Evolutionary conservation across 2,888 invertebrate species (phyloP), one percentile per base, ranked within the genome.

Genomic region (Homarus gammarus): DNA sequence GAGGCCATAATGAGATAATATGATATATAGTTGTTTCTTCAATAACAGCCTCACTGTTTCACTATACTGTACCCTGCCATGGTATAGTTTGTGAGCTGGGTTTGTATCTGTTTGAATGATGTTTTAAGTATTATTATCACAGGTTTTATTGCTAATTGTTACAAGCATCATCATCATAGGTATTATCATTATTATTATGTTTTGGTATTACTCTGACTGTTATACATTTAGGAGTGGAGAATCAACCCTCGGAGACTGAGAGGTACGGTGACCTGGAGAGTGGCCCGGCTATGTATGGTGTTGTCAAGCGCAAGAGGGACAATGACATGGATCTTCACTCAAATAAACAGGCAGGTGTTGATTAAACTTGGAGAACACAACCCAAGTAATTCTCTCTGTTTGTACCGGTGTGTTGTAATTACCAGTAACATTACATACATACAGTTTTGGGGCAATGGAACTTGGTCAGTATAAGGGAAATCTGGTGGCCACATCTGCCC

Each of bases 301-400:
- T 94, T 18, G 94, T 93, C 10, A 94, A 94, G 92, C 93, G 93
- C 82, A 92, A 94, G n/a, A 92, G 94, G 70, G 94, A 94, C 90
- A 94, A 95, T 93, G 95, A 95, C 92, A 93, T 93, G 93, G 94
- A 94, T 2, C 93, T 94, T 10, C 94, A 95, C 91, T 94, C 94
- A 36, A 93, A 95, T 93, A 93, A 93, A 92, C 93, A 93, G 93
- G 94, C 94, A 90, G 15, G 83, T 31, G 0, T n/a, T n/a, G n/a
- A n/a, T n/a, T n/a, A n/a, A n/a, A n/a, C n/a, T 36, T 56, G 36
- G 33, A 27, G 12, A 70, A 70, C n/a, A n/a, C n/a, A n/a, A n/a
- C n/a, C n/a, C n/a, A 68, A 18, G 31, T 68, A 68, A 31, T 18
- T 68, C 68, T 68, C n/a, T n/a, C n/a, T n/a, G n/a, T n/a, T 56